phyloP scores from a whole-genome alignment of 2,113 vertebrate species.

The Hippocampus comes region DNA sequence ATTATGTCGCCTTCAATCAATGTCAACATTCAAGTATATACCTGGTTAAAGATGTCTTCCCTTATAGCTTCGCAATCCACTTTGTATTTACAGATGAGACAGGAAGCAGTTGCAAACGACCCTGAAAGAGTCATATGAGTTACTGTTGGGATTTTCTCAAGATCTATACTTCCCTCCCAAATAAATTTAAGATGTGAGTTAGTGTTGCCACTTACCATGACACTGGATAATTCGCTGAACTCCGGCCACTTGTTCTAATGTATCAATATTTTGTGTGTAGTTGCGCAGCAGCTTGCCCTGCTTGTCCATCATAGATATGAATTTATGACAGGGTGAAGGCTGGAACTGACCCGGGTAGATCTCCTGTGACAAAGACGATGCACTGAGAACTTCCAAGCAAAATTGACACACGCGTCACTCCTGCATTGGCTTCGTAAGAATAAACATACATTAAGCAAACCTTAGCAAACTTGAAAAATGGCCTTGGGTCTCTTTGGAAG shows the following conservation, averaged over 20 bases:
- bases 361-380: constrained; percentile 76
- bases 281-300: constrained; percentile 91
- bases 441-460: constrained; percentile 60
- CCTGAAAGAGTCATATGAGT: constrained; percentile 69
- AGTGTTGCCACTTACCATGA: constrained; percentile 77
- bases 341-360: constrained; percentile 97
- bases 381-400: constrained; percentile 7
- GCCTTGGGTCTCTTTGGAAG: constrained; percentile 94
- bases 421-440: background rate
- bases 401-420: background rate
- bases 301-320: constrained; percentile 94
- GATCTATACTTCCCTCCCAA: background rate
- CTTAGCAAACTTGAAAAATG: constrained; percentile 99
- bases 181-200: background rate
- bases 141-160: background rate
- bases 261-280: constrained; percentile 98
- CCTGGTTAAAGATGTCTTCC: constrained; percentile 97
- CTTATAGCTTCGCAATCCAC: constrained; percentile 93
- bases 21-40: constrained; percentile 52
- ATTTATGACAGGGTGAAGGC: constrained; percentile 94
- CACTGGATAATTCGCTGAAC: constrained; percentile 96
- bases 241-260: constrained; percentile 93
- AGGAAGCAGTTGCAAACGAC: constrained; percentile 97
- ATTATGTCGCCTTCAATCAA: background rate
- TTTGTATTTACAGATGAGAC: constrained; percentile 94